These are phyloP conservation scores for Rissa tridactyla DNA, from an alignment of 2,113 vertebrate genomes.

Conservation along the genomic window DNA sequence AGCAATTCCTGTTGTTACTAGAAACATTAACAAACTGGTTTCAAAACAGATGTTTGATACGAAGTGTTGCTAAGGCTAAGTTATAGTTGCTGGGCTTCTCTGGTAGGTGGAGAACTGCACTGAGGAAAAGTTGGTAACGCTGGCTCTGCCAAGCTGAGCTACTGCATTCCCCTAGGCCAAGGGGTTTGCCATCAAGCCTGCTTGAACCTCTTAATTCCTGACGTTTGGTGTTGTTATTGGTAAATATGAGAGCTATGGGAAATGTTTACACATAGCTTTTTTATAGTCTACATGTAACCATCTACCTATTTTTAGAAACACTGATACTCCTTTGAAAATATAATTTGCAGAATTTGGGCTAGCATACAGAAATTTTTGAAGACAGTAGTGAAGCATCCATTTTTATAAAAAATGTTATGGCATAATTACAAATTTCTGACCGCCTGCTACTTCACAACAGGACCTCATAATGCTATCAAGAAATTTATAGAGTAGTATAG, in stretches of 20 bases:
- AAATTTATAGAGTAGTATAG: background rate
- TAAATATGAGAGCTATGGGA: background rate
- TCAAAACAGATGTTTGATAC: background rate
- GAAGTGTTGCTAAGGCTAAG: background rate
- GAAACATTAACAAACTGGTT: background rate
- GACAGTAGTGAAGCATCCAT: background rate
- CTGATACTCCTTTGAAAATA: background rate
- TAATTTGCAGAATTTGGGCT: background rate
- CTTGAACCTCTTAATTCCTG: background rate
- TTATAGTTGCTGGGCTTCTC: background rate
- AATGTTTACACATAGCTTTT: background rate
- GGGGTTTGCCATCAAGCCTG: background rate
- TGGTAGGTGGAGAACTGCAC: background rate
- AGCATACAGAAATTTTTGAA: background rate
- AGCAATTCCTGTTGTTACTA: background rate
- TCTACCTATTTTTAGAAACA: background rate
- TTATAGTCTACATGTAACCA: background rate
- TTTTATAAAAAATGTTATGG: background rate
- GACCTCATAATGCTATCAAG: background rate
- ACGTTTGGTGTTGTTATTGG: background rate
- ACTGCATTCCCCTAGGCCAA: fast-evolving
- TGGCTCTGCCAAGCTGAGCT: fast-evolving
- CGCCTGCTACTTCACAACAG: background rate
- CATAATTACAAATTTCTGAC: background rate
- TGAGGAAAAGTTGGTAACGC: background rate